Base-by-base conservation (phyloP, 2,113 vertebrate genomes). In the Tragelaphus strepsiceros region DNA sequence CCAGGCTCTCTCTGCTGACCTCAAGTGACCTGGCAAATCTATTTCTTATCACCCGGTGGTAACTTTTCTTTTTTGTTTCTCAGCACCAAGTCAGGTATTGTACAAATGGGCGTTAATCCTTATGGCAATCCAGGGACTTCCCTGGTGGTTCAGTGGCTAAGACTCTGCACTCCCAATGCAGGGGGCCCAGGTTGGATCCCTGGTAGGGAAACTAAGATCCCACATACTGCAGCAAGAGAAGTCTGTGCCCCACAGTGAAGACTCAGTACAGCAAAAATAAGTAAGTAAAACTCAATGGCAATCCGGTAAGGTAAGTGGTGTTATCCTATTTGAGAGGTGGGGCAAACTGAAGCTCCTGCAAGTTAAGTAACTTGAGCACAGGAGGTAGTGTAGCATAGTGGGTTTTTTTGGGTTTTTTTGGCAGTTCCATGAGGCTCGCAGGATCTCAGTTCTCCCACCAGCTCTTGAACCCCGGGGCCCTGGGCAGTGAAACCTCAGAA, bases 321-420 rank as follows among this genome's bases (percentile, higher is more conserved):
- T 14, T n/a, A 22, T 16, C 16, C 30, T 64, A 16, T 46, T 58
- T 32, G n/a, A 80, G 62, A 58, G 58, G 28, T 3, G 30, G 39
- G 56, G 56, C 56, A 61, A 22, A 35, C 77, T 7, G 21, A 32
- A 26, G 43, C 59, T 62, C 39, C 56, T n/a, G 2, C n/a, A 74
- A 56, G 58, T 59, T 12, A 35, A 67, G 49, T 32, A 21, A 26
- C 35, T 32, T 7, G 24, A 7, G 12, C 39, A 30, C 81, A n/a
- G 28, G 12, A 26, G 83, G 10, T 7, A 1, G 8, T 13, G 1
- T 2, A 12, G 26, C 56, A 15, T 1, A n/a, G 51, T 83, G 17
- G 3, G 39, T 1, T 11, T 49, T 30, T 43, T 39, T 39, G 39
- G 39, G 39, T 39, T 39, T 10, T 51, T 81, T 81, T 51, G 78